Evolutionary conservation across 1,140 invertebrate genomes (phyloP).

Genomic region (Sweltsa coloradensis): DNA sequence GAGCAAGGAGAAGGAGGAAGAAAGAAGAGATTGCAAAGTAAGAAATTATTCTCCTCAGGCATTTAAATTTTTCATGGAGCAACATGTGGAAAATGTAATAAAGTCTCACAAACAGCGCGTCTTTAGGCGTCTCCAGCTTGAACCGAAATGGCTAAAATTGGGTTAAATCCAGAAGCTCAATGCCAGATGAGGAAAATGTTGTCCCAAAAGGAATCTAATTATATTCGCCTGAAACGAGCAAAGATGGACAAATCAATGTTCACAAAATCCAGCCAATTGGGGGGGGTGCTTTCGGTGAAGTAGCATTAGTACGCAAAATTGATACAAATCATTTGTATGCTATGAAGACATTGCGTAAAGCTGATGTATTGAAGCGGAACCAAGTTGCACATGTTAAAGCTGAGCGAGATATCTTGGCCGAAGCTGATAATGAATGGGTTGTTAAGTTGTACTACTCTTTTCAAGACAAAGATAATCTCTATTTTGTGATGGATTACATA

Average conservation of each 20-base stretch:
- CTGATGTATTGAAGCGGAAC: slow-evolving; percentile 91
- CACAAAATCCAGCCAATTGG: slow-evolving; percentile 87
- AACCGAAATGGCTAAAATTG: slow-evolving; percentile 92
- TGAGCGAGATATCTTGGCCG: slow-evolving; percentile 94
- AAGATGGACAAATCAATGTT: slow-evolving; percentile 99
- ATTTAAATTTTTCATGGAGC: slow-evolving; percentile 99
- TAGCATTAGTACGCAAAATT: slow-evolving; percentile 89
- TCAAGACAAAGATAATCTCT: slow-evolving; percentile 91
- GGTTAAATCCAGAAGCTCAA: slow-evolving; percentile 73
- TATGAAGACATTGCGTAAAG: slow-evolving; percentile 96
- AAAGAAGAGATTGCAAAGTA: slow-evolving; percentile 80
- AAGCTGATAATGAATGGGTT: slow-evolving; percentile 99
- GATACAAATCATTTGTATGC: slow-evolving; percentile 95
- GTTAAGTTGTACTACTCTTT: slow-evolving; percentile 99
- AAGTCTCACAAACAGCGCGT: slow-evolving; percentile 89
- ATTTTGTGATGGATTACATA: slow-evolving; percentile 99
- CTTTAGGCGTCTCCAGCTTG: slow-evolving; percentile 78
- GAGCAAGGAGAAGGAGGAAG: slow-evolving; percentile 87
- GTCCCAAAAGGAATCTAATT: slow-evolving; percentile 97
- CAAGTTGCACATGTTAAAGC: slow-evolving; percentile 98
- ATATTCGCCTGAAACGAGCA: slow-evolving; percentile 87
- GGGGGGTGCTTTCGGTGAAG: slow-evolving; percentile 97
- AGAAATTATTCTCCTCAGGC: slow-evolving; percentile 88
- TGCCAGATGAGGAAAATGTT: slow-evolving; percentile 93
- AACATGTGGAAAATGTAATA: slow-evolving; percentile 95